Evolutionary conservation across 2,797 vertebrate species (phyloP).

Genomic region (Sebastes vulpes): DNA sequence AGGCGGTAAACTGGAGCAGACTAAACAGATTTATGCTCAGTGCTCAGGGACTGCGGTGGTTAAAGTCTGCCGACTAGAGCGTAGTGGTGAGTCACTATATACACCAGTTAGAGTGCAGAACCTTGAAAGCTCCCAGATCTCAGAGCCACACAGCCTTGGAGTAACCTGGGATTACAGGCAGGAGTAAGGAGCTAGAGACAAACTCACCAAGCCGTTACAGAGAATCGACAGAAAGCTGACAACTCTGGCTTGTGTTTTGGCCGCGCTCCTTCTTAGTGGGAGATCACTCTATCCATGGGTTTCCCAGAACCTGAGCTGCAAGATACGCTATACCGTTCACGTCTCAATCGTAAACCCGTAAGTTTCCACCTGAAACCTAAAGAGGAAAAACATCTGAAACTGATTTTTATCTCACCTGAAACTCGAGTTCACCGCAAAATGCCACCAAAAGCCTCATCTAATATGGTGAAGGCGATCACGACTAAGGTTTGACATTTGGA

Average conservation of each 20-base stretch:
- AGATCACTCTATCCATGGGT: neutral
- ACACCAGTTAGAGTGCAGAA: slow-evolving; percentile 53
- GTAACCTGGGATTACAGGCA: slow-evolving; percentile 55
- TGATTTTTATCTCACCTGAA: slow-evolving; percentile 37
- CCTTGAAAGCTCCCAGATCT: slow-evolving; percentile 48
- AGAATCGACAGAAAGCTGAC: slow-evolving; percentile 1
- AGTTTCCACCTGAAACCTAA: slow-evolving; percentile 2
- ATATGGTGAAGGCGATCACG: slow-evolving; percentile 46
- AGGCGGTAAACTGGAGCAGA: slow-evolving; percentile 54
- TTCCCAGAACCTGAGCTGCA: neutral
- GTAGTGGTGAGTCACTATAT: slow-evolving; percentile 60
- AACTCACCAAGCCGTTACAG: slow-evolving; percentile 17
- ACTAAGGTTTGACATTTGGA: slow-evolving; percentile 66
- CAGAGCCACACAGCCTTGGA: slow-evolving; percentile 49
- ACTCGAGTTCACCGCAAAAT: slow-evolving; percentile 43
- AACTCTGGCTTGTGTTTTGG: slow-evolving; percentile 17
- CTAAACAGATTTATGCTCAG: slow-evolving; percentile 54
- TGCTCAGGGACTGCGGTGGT: slow-evolving; percentile 55
- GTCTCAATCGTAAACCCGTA: neutral
- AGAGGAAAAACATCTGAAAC: slow-evolving; percentile 11
- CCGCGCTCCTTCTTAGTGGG: neutral
- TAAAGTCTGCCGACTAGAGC: slow-evolving; percentile 48
- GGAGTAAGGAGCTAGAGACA: slow-evolving; percentile 20
- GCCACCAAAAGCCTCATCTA: slow-evolving; percentile 46
- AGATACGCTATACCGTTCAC: neutral